Evolutionary conservation across 2,888 invertebrate species (phyloP).

Genomic region (Crossocerus cetratus): DNA sequence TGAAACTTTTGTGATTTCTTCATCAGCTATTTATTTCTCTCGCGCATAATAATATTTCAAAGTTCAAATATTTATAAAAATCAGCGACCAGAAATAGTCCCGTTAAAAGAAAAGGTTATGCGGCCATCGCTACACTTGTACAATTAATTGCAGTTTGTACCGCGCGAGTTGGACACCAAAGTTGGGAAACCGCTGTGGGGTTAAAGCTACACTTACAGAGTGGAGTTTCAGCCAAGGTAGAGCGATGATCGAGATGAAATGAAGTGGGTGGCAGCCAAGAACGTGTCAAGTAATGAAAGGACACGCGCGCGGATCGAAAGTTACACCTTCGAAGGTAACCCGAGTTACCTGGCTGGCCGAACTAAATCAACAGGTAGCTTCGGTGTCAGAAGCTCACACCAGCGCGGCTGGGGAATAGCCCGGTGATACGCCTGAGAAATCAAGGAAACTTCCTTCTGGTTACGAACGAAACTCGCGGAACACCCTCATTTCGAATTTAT

Average conservation of each 20-base stretch:
- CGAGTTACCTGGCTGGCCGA: slow-evolving; percentile 49
- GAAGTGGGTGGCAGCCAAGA: not conserved
- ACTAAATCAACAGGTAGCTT: slow-evolving; percentile 59
- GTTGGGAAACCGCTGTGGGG: no score
- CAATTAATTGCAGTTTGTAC: no score
- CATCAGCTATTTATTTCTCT: no score
- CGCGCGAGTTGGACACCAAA: no score
- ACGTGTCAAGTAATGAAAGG: slow-evolving; percentile 40
- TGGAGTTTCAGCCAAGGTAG: not conserved
- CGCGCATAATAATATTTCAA: no score
- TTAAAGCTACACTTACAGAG: no score
- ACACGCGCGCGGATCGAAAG: slow-evolving; percentile 32
- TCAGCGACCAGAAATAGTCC: no score
- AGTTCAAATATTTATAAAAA: no score
- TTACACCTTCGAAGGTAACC: slow-evolving; percentile 51
- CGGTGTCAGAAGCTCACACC: slow-evolving; percentile 41
- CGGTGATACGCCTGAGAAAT: slow-evolving; percentile 30
- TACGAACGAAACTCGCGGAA: not conserved
- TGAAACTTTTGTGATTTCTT: no score
- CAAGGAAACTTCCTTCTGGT: slow-evolving; percentile 12
- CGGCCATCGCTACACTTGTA: no score
- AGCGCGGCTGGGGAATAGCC: slow-evolving; percentile 44
- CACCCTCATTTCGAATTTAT: slow-evolving; percentile 26
- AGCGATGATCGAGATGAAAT: slow-evolving; percentile 5
- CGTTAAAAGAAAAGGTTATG: no score